Conservation (phyloP, 2,888 invertebrate species). For the Plebejus anna region DNA sequence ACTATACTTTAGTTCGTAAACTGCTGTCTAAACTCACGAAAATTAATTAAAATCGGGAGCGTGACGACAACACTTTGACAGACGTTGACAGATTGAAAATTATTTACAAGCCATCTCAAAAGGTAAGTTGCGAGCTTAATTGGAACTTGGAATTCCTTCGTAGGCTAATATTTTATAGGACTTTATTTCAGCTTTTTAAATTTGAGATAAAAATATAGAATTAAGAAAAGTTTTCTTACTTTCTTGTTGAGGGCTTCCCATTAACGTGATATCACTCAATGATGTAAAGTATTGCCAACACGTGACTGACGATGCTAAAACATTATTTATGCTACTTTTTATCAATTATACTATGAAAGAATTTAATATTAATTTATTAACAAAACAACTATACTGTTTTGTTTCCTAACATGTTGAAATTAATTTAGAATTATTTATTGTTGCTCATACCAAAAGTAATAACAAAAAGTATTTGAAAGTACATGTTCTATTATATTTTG, state of each 20-base stretch:
- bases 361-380: background rate
- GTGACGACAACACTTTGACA: too few relatives aligned
- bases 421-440: background rate
- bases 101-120: too few relatives aligned
- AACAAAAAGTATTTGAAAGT: background rate
- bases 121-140: background rate
- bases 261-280: constrained; percentile 32
- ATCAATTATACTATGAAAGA: background rate
- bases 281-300: constrained; percentile 38
- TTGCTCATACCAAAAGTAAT: background rate
- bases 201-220: background rate
- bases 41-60: too few relatives aligned
- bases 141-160: too few relatives aligned
- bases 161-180: too few relatives aligned
- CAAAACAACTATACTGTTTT: background rate
- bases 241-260: constrained; percentile 27
- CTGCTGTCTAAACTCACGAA: too few relatives aligned
- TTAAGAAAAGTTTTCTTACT: constrained; percentile 28
- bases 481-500: background rate
- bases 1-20: too few relatives aligned
- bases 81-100: too few relatives aligned
- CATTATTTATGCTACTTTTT: background rate
- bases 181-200: too few relatives aligned
- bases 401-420: background rate
- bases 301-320: constrained; percentile 29